A percentile compares a stretch with the other conserved stretches of the same genome.
Conservation (phyloP, 2,113 vertebrate species). For the Apteryx mantelli region DNA sequence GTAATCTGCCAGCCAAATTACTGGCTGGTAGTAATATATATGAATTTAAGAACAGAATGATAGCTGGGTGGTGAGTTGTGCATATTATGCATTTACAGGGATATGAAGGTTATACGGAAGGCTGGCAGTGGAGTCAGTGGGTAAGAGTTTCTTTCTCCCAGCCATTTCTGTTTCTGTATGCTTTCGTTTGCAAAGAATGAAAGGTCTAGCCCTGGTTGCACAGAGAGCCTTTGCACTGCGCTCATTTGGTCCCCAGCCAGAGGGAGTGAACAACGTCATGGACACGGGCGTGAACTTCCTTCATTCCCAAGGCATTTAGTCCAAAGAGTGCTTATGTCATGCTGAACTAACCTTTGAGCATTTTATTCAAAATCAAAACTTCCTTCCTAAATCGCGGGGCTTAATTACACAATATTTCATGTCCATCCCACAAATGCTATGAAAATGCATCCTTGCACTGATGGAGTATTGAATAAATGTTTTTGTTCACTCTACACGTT, state of each 20-base stretch:
- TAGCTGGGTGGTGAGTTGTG: neutral
- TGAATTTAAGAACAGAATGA: accelerated
- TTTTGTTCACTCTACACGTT: neutral
- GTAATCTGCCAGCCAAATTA: neutral
- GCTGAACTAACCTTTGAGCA: neutral
- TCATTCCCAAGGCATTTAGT: neutral
- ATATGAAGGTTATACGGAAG: neutral
- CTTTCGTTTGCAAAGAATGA: neutral
- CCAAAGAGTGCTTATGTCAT: accelerated
- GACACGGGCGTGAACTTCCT: slow-evolving; percentile 43
- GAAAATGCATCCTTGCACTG: neutral
- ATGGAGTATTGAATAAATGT: neutral
- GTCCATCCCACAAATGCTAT: accelerated
- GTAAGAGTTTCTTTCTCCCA: neutral
- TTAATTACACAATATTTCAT: neutral
- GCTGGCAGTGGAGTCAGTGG: neutral
- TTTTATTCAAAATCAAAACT: neutral
- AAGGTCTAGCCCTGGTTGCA: neutral
- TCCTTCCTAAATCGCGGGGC: neutral
- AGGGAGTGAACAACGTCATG: neutral
- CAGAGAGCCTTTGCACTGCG: neutral
- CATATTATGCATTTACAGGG: neutral
- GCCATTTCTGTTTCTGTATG: neutral
- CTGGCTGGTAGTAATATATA: neutral
- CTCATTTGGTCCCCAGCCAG: neutral